Percentiles rank a stretch among this genome's conserved stretches.
phyloP scores from a whole-genome alignment of 2,888 invertebrate genomes.

The Eurytoma californica region DNA sequence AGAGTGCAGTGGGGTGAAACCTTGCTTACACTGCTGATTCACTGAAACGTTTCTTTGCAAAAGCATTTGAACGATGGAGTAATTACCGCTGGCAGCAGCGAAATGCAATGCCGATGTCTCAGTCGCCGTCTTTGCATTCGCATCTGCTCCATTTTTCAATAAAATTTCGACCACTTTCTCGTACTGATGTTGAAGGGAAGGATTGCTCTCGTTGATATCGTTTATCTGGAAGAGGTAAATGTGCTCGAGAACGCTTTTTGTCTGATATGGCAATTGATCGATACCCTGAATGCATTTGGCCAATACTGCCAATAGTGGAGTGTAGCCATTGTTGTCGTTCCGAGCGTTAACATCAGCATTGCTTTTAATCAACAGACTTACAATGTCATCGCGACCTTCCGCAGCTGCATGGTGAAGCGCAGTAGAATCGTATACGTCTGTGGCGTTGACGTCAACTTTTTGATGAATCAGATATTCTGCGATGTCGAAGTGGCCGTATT shows the following conservation, averaged over 20 bases:
- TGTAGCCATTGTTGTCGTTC: not conserved
- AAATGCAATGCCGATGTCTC: conserved; percentile 41
- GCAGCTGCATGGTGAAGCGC: conserved; percentile 32
- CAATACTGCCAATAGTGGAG: conserved; percentile 37
- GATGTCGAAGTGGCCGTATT: conserved; percentile 8
- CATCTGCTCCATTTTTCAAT: conserved; percentile 53
- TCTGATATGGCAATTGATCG: too few relatives aligned
- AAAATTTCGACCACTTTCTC: conserved; percentile 20
- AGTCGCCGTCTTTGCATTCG: conserved; percentile 46
- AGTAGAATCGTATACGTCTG: not conserved
- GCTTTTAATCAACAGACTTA: conserved; percentile 24
- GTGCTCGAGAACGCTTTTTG: too few relatives aligned
- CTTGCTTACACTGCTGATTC: not conserved
- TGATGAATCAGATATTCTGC: conserved; percentile 35
- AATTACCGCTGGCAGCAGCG: conserved; percentile 56
- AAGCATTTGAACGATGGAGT: conserved; percentile 32
- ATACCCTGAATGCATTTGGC: not conserved
- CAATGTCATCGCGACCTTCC: conserved; percentile 24
- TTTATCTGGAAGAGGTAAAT: too few relatives aligned
- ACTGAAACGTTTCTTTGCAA: conserved; percentile 37
- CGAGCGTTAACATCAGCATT: conserved; percentile 24
- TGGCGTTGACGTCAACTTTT: conserved; percentile 46
- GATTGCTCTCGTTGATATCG: too few relatives aligned
- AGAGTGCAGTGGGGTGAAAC: not conserved
- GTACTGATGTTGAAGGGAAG: too few relatives aligned